Evolutionary conservation across 30 jellyfish, hydroid and myxozoan species (phyloP).

Genomic region (Catostylus mosaicus): DNA sequence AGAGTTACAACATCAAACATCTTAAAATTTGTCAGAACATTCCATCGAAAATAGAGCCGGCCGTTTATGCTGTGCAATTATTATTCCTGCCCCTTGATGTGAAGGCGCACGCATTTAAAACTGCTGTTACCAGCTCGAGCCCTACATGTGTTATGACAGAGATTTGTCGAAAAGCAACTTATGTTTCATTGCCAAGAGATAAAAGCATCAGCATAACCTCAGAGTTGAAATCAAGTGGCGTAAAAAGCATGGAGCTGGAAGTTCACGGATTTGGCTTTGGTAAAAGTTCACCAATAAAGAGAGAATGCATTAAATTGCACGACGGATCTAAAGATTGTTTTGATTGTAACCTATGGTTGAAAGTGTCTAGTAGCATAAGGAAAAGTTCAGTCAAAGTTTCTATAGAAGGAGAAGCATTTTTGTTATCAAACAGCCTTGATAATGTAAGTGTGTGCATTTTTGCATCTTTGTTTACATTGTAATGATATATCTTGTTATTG

Average conservation of each 20-base stretch:
- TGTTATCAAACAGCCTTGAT: constrained; percentile 1
- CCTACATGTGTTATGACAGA: constrained; percentile 62
- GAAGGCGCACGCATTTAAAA: background rate
- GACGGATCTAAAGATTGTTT: constrained; percentile 15
- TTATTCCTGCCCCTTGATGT: constrained; percentile 35
- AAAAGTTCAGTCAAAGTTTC: background rate
- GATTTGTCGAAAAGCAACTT: constrained; percentile 29
- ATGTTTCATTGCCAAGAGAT: constrained; percentile 67
- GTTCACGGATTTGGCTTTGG: constrained; percentile 62
- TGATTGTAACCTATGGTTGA: constrained; percentile 30
- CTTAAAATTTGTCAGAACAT: constrained; percentile 32
- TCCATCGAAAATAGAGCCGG: constrained; percentile 22
- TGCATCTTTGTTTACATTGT: no score
- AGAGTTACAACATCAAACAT: constrained; percentile 33
- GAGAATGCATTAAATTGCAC: constrained; percentile 13
- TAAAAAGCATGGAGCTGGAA: background rate
- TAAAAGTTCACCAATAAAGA: background rate
- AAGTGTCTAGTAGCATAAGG: constrained; percentile 4
- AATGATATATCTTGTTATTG: no score
- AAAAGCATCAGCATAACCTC: constrained; percentile 17
- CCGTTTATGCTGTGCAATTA: constrained; percentile 39
- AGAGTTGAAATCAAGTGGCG: constrained; percentile 9
- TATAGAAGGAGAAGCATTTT: constrained; percentile 32
- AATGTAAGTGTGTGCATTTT: no score
- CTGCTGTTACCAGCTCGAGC: constrained; percentile 9